Evolutionary conservation across 2,797 vertebrate genomes (phyloP).

Genomic region (Sylvilagus floridanus): DNA sequence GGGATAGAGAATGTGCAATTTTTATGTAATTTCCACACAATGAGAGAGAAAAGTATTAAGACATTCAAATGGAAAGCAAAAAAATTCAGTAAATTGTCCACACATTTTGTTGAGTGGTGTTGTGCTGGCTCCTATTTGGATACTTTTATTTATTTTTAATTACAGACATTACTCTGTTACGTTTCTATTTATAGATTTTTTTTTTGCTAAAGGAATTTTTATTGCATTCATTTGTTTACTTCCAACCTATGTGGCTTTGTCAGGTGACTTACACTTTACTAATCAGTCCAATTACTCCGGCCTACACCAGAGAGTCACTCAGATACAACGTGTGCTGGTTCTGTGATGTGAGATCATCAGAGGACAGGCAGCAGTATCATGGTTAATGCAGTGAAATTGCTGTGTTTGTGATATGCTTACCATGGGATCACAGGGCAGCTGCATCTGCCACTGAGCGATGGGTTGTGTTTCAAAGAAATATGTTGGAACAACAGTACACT

Average conservation of each 20-base stretch:
- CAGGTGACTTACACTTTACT: not conserved
- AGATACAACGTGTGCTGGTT: not conserved
- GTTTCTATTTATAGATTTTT: constrained; percentile 43
- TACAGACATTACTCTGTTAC: not conserved
- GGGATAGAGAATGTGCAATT: not conserved
- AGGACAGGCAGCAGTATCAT: not conserved
- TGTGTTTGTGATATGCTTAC: not conserved
- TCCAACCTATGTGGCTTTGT: not conserved
- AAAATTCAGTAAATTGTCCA: constrained; percentile 28
- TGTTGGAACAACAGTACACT: not conserved
- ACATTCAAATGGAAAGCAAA: constrained; percentile 55
- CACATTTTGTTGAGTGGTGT: not conserved
- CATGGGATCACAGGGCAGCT: not conserved
- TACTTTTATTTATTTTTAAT: not conserved
- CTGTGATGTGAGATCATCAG: not conserved
- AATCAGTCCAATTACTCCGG: not conserved
- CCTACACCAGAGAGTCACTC: not conserved
- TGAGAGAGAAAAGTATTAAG: not conserved
- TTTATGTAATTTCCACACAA: constrained; percentile 50
- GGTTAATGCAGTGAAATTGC: not conserved
- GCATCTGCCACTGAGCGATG: not conserved
- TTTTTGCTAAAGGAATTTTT: not conserved
- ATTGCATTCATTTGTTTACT: constrained; percentile 9
- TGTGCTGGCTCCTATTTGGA: not conserved
- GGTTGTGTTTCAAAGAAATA: not conserved